Evolutionary conservation across 2,888 invertebrate genomes (phyloP).

Genomic region (Agonum fuliginosum): DNA sequence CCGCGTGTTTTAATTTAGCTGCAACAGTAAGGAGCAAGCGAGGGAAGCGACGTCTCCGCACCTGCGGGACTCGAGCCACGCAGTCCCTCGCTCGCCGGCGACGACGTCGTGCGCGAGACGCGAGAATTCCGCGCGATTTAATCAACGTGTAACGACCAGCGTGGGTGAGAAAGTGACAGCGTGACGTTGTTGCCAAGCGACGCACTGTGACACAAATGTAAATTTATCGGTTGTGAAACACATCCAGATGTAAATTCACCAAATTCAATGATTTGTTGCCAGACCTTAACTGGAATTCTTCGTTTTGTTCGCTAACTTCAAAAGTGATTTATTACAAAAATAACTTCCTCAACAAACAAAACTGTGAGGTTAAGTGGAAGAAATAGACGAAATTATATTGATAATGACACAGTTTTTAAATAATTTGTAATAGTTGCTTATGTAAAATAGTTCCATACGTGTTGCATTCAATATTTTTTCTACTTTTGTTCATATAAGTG

Average conservation of each 20-base stretch:
- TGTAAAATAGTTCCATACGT: too few species aligned
- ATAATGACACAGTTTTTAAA: too few species aligned
- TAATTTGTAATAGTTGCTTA: too few species aligned
- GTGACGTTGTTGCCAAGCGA: slow-evolving; percentile 12
- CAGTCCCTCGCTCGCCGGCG: slow-evolving; percentile 21
- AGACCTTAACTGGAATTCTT: neutral
- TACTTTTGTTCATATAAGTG: too few species aligned
- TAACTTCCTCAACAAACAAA: neutral
- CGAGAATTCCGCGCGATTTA: slow-evolving; percentile 7
- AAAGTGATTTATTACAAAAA: neutral
- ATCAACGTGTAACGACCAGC: slow-evolving; percentile 15
- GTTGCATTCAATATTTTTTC: too few species aligned
- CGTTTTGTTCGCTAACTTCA: neutral
- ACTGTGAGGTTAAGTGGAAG: too few species aligned
- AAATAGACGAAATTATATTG: too few species aligned
- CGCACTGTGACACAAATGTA: slow-evolving; percentile 10
- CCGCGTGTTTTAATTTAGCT: slow-evolving; percentile 48
- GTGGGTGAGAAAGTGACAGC: slow-evolving; percentile 2
- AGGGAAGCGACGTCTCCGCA: neutral
- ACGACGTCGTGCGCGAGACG: neutral
- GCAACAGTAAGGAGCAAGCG: slow-evolving; percentile 1
- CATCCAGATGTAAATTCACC: slow-evolving; percentile 14
- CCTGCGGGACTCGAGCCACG: neutral
- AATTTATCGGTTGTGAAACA: slow-evolving; percentile 23
- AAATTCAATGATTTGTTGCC: slow-evolving; percentile 12